phyloP scores from a whole-genome alignment of 1,140 invertebrate genomes.

The Lamellibrachia luymesi region DNA sequence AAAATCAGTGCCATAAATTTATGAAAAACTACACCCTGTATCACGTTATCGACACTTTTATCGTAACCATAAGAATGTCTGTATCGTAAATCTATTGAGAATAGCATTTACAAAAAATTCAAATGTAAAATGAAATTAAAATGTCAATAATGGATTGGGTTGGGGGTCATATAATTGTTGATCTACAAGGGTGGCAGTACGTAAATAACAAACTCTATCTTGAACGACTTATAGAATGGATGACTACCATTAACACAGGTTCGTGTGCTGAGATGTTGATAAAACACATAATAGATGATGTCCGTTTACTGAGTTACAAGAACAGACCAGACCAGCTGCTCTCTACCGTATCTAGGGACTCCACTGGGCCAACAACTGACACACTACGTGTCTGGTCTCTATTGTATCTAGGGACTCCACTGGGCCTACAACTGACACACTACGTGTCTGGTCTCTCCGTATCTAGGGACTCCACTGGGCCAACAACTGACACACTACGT shows the following conservation, averaged over 20 bases:
- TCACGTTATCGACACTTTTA: no score
- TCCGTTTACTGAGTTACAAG: background rate
- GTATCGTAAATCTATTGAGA: background rate
- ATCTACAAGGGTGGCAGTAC: background rate
- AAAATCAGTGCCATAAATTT: no score
- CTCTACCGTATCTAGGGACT: background rate
- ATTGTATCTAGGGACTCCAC: background rate
- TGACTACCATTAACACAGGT: background rate
- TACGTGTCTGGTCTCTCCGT: background rate
- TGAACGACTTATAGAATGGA: background rate
- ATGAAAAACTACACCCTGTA: no score
- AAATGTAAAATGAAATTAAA: background rate
- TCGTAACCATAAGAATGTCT: background rate
- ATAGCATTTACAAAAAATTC: background rate
- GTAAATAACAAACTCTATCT: background rate
- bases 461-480: background rate
- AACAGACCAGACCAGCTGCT: background rate
- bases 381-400: background rate
- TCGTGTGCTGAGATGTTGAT: background rate
- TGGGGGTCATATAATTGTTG: background rate
- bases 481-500: background rate
- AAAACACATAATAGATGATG: background rate
- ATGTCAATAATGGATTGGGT: background rate
- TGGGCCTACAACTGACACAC: background rate
- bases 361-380: background rate